Base-by-base conservation (phyloP, 2,888 invertebrate genomes). In the Malachius bipustulatus region DNA sequence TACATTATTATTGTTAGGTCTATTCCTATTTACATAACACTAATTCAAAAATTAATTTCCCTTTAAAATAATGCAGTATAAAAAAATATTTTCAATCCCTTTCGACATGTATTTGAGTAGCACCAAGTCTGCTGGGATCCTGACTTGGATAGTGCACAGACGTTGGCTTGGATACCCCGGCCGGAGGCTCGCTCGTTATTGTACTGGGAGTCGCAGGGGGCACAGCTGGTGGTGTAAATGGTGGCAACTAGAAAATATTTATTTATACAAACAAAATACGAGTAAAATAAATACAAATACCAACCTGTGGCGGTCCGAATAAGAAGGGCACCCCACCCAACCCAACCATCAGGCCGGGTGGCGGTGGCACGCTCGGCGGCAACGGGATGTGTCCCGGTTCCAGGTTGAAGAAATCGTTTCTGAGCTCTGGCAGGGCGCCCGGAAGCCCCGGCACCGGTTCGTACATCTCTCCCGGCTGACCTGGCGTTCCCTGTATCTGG, bases 141-240 rank as follows among this genome's bases (percentile, higher is more conserved):
- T 97, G 97, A 56, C 93, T 93, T 3, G 97, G 96, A 69, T 98
- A 98, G 64, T 96, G 93, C 30, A 79, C 66, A 38, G 73, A 70
- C 1, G 75, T 63, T 4, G 73, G 69, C 2, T 65, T 62, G 3
- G 64, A 63, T 28, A 60, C 57, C 0, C 64, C 58, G 3, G 40
- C 50, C 4, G 47, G 51, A 11, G 54, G 50, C 70, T 71, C 37
- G 64, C 66, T 11, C 65, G 64, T 11, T 60, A 34, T 38, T 31
- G 49, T 42, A 37, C 44, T 45, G 27, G 41, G 30, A 15, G 34
- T 34, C 26, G 40, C 12, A 14, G 26, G 11, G 28, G 44, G 32
- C 40, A 48, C 40, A 3, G 42, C 65, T 51, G 66, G 62, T 51
- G 65, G 65, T 31, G 66, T 41, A 36, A 52, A 52, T 3, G 51